Evolutionary conservation across 2,113 vertebrate species (phyloP).

Genomic region (Scartelaos histophorus): DNA sequence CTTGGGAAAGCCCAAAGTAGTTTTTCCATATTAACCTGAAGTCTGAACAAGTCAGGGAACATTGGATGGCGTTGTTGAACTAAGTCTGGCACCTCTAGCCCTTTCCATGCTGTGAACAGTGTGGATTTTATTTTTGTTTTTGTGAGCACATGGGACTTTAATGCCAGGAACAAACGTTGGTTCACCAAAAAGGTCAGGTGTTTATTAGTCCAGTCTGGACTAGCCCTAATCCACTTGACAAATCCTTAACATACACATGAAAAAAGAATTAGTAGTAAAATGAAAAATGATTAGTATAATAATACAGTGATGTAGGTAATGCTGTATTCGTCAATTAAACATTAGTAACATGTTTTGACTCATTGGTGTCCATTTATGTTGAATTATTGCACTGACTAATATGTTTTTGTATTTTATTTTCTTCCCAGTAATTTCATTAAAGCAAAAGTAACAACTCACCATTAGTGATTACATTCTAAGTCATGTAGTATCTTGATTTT

Average conservation of each 20-base stretch:
- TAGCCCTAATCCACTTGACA: not conserved
- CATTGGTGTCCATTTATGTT: no score
- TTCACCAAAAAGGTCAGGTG: slow-evolving; percentile 12
- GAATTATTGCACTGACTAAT: no score
- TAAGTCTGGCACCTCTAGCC: slow-evolving; percentile 9
- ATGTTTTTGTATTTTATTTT: not conserved
- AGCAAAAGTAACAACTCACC: no score
- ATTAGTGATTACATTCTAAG: no score
- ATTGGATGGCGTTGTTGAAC: slow-evolving; percentile 52
- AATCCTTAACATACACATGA: no score
- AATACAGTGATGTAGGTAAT: not conserved
- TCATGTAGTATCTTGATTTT: not conserved
- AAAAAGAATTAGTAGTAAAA: no score
- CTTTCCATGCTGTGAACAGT: slow-evolving; percentile 7
- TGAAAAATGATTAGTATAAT: no score
- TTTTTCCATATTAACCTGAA: slow-evolving; percentile 39
- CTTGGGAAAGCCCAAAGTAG: slow-evolving; percentile 7
- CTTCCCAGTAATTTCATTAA: no score
- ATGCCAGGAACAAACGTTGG: slow-evolving; percentile 3
- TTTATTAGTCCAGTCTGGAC: not conserved
- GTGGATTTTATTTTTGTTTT: slow-evolving; percentile 27
- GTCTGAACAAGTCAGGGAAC: slow-evolving; percentile 29
- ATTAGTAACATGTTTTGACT: not conserved
- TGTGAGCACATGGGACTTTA: slow-evolving; percentile 25
- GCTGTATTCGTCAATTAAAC: not conserved